A percentile compares a stretch with the other conserved stretches of the same genome.
These are phyloP conservation scores for Meriones unguiculatus DNA, from an alignment of 2,113 vertebrate species.

Conservation along the genomic window DNA sequence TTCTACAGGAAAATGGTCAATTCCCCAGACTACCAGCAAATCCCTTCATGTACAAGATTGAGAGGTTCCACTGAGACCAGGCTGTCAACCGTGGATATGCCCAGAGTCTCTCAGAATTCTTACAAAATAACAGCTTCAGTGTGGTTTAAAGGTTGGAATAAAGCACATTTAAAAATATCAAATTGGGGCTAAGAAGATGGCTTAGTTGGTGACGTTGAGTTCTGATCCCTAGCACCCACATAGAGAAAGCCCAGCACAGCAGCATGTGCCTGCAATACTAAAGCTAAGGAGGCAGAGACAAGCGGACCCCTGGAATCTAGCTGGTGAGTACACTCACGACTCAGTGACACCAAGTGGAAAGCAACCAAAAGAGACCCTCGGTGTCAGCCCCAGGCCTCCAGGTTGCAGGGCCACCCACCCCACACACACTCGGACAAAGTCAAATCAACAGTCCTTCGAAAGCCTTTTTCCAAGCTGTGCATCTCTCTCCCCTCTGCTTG, in stretches of 20 bases:
- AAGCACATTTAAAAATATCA: not conserved
- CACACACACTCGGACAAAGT: not conserved
- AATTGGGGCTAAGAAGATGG: not conserved
- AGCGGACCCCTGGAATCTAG: not conserved
- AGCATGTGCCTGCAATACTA: not conserved
- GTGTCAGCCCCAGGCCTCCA: not conserved
- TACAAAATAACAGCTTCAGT: not conserved
- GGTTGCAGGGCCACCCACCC: not conserved
- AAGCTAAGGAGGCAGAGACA: not conserved
- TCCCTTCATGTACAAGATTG: rapidly evolving
- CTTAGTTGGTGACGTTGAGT: not conserved
- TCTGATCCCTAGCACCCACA: not conserved
- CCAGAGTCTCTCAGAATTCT: not conserved
- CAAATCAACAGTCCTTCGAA: not conserved
- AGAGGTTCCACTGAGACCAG: not conserved
- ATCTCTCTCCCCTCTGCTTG: not conserved
- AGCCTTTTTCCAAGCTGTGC: not conserved
- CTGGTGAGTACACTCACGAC: not conserved
- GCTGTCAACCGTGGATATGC: not conserved
- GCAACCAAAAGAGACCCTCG: no score
- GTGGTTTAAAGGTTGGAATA: not conserved
- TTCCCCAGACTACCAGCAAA: not conserved
- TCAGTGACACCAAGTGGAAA: not conserved
- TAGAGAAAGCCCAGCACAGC: not conserved
- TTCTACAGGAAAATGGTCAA: not conserved